These are phyloP conservation scores for Halictus rubicundus DNA, from an alignment of 1,140 invertebrate species.

Conservation along the genomic window DNA sequence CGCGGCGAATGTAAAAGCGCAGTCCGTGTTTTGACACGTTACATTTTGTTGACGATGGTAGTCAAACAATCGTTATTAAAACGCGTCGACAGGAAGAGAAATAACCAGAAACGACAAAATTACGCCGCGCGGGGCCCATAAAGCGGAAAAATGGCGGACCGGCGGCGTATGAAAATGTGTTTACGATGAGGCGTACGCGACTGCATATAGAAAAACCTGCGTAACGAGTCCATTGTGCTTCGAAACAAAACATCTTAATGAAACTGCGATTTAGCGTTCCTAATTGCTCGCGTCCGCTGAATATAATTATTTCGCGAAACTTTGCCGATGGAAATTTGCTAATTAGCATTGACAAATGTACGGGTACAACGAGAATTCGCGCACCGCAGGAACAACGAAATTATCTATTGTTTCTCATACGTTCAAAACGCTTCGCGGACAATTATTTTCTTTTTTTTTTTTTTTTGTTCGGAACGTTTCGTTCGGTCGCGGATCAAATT, in stretches of 20 bases:
- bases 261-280: neutral
- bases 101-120: neutral
- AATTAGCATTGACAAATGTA: too few species aligned
- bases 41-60: neutral
- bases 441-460: too few species aligned
- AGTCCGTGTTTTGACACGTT: neutral
- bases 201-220: neutral
- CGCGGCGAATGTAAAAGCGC: neutral
- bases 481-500: too few species aligned
- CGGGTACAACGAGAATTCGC: too few species aligned
- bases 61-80: constrained; percentile 11
- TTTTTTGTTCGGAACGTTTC: too few species aligned
- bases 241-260: neutral
- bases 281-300: neutral
- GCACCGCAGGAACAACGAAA: too few species aligned
- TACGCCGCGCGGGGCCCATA: neutral
- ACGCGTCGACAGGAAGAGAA: neutral
- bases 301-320: neutral
- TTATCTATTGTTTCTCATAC: too few species aligned
- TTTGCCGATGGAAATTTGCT: too few species aligned
- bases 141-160: neutral
- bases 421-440: too few species aligned
- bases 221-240: neutral
- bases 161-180: neutral
- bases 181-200: neutral